A percentile compares a stretch with the other conserved stretches of the same genome.
Evolutionary conservation across 1,140 invertebrate genomes (phyloP).

Genomic region (Meloidogyne exigua): DNA sequence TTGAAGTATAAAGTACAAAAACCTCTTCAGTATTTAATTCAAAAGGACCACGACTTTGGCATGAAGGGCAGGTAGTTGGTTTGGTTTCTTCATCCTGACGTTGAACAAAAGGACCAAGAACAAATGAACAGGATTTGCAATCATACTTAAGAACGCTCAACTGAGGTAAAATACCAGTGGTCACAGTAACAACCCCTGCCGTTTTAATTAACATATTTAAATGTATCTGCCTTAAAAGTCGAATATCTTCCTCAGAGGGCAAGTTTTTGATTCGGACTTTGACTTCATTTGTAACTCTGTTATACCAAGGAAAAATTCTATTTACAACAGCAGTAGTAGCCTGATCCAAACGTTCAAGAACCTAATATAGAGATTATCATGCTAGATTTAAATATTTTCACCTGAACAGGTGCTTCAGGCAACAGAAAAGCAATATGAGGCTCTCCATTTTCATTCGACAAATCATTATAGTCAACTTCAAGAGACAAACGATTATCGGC

Average conservation of each 20-base stretch:
- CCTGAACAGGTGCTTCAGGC: conserved; percentile 92
- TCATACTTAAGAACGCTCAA: conserved; percentile 93
- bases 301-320: conserved; percentile 91
- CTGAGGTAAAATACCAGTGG: conserved; percentile 92
- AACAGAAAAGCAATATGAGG: conserved; percentile 92
- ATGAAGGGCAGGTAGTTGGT: conserved; percentile 92
- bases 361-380: conserved; percentile 69
- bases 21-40: conserved; percentile 75
- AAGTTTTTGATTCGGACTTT: conserved; percentile 85
- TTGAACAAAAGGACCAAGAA: conserved; percentile 93
- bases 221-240: conserved; percentile 91
- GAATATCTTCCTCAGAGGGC: conserved; percentile 89
- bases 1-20: conserved; percentile 44
- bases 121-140: conserved; percentile 89
- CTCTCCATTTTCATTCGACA: conserved; percentile 77
- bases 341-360: conserved; percentile 59
- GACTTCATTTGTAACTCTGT: conserved; percentile 77
- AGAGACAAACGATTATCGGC: conserved; percentile 76
- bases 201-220: conserved; percentile 88
- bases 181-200: conserved; percentile 88
- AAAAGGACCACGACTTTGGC: conserved; percentile 93
- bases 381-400: conserved; percentile 19
- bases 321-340: conserved; percentile 86
- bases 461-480: conserved; percentile 84
- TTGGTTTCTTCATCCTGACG: conserved; percentile 87